phyloP scores from a whole-genome alignment of 2,113 vertebrate genomes.

The Pachyramphus minor region DNA sequence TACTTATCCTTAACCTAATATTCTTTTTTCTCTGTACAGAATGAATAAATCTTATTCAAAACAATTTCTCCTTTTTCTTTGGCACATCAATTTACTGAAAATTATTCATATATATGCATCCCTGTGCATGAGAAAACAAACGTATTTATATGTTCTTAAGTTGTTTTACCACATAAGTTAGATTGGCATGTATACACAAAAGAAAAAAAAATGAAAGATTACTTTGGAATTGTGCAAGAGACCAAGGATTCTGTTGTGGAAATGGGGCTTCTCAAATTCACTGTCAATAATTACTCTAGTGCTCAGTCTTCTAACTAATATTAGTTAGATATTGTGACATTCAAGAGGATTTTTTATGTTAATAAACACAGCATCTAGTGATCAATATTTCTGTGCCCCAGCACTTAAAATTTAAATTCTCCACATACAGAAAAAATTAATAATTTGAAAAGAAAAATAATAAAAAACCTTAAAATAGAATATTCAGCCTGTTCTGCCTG shows the following conservation, averaged over 20 bases:
- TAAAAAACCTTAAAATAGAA: not conserved
- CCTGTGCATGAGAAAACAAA: not conserved
- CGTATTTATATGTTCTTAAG: not conserved
- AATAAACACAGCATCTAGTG: not conserved
- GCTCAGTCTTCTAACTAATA: not conserved
- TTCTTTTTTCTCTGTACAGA: not conserved
- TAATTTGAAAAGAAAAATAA: not conserved
- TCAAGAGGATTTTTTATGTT: not conserved
- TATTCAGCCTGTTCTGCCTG: not conserved
- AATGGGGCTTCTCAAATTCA: not conserved
- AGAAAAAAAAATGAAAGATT: not conserved
- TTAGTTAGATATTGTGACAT: not conserved
- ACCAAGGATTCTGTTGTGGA: not conserved
- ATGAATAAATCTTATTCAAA: not conserved
- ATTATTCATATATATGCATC: not conserved
- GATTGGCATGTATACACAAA: not conserved
- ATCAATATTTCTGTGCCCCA: not conserved
- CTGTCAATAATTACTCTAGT: not conserved
- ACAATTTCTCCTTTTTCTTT: not conserved
- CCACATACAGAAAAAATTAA: not conserved
- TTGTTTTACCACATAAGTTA: not conserved
- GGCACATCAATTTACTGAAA: not conserved
- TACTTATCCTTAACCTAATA: not conserved
- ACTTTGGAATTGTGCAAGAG: not conserved
- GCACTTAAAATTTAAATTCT: not conserved